Base-by-base conservation (phyloP, 2,888 invertebrate genomes). In the Leptothorax acervorum region DNA sequence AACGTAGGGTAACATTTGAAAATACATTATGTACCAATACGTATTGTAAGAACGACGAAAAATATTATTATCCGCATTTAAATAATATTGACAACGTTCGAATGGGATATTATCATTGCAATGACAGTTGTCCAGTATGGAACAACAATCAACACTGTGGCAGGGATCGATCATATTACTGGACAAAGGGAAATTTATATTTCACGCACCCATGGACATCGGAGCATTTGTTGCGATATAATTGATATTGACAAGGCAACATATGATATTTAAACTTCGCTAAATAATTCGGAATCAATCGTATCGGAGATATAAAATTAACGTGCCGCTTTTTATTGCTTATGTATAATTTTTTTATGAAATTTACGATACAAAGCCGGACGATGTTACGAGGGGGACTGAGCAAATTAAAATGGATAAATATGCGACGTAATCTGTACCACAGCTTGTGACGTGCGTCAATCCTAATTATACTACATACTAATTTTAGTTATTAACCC, bases 401-500 rank as follows among this genome's bases (percentile, higher is more conserved):
- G 68, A 60, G 39, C 63, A 39, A 81, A 81, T 81, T 71, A 28
- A 81, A 81, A 62, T 71, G 39, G 48, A 71, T 71, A 81, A 81
- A 81, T 62, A 48, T 12, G 42, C 18, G 60, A 51, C 60, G 28
- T 79, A 60, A 60, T 79, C 79, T 42, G 68, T 57, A 70, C 57
- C 66, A 23, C 70, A 35, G 23, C 23, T 18, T 2, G 48, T 81
- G 79, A 81, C 60, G 48, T 39, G 39, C 78, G 68, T 81, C 79
- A 73, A 60, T 81, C 48, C 71, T 81, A 60, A 81, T 81, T 81
- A 81, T 28, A 28, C 42, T 48, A 45, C 71, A 39, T 62, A 48
- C 71, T 81, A 73, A 81, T 81, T 71, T 81, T 62, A 73, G 48
- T 81, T 60, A 81, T 81, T 71, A 73, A 71, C 73, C 18, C 18